Percentiles rank a stretch among this genome's conserved stretches.
Evolutionary conservation across 2,797 vertebrate genomes (phyloP).

Genomic region (Aphelocoma californica): DNA sequence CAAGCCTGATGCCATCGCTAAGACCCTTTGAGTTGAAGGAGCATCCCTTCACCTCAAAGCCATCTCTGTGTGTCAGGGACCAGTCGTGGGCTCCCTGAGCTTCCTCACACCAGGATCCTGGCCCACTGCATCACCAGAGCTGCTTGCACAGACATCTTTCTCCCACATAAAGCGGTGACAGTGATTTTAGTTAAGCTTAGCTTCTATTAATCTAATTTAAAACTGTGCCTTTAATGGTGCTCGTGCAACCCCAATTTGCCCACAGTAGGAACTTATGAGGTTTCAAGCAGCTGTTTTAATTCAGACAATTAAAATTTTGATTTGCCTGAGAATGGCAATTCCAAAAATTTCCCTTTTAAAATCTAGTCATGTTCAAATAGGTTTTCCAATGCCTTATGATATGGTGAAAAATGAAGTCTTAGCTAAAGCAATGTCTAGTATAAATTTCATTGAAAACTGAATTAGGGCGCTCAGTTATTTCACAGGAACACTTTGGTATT

Average conservation of each 20-base stretch:
- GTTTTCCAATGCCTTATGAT: not conserved
- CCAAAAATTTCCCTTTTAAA: not conserved
- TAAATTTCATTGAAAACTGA: not conserved
- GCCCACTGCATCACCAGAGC: not conserved
- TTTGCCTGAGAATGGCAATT: not conserved
- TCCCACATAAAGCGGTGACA: rapidly evolving
- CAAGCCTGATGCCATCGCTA: not conserved
- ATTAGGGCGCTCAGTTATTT: not conserved
- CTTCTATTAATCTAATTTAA: not conserved
- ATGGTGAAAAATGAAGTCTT: not conserved
- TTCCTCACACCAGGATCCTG: not conserved
- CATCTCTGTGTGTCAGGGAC: not conserved
- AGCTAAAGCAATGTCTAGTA: not conserved
- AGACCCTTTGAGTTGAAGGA: not conserved
- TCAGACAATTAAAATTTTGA: not conserved
- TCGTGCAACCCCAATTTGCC: not conserved
- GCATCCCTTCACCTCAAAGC: not conserved
- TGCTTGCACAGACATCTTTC: not conserved
- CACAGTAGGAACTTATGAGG: not conserved
- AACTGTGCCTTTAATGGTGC: not conserved
- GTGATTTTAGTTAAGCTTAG: not conserved
- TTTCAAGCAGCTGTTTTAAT: not conserved
- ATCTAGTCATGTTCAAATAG: not conserved
- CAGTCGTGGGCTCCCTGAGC: not conserved
- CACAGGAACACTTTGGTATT: not conserved